Evolutionary conservation across 2,888 invertebrate species (phyloP), one percentile per base, ranked within the genome.

Genomic region (Platypus cylindrus): DNA sequence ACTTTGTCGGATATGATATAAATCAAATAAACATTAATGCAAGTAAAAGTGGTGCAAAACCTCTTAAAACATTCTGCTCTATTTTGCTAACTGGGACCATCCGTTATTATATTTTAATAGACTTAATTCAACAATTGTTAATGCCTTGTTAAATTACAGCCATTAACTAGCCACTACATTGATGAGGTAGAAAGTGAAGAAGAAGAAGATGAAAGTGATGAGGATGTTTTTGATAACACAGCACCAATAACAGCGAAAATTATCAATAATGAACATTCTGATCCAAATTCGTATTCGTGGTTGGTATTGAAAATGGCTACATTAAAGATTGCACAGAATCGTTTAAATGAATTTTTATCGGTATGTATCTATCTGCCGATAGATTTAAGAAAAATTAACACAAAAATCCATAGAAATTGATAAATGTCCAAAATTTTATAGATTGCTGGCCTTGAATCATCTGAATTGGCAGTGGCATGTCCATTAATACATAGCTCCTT

Each of bases 211-310:
- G 71, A 72, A 7, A 81, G 85, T 26, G 87, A 87, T 37, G 86
- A 86, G 48, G 85, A 85, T 49, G 79, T 82, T 27, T 83, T 85
- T 51, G 82, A 75, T 37, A n/a, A n/a, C n/a, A n/a, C n/a, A n/a
- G 62, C 49, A 43, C 64, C 65, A 44, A 48, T 50, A 27, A 58
- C 53, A 18, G 50, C 52, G 0, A 46, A 44, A 11, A 60, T 63
- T 43, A 60, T 61, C 20, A 89, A 87, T 59, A 77, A 69, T 4
- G 90, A 94, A 58, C 94, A 95, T 59, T 77, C 81, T 15, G 87
- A 94, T 66, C 87, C 95, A 0, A 81, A 81, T 56, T 93, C 94
- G 18, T 94, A 91, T 61, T 87, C 93, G 32, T 99, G 98, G 98
- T 76, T 81, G 53, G 77, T 98, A 44, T 75, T 98, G 66, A 75